phyloP scores from a whole-genome alignment of 1,140 invertebrate species.

The Heliconius congener region DNA sequence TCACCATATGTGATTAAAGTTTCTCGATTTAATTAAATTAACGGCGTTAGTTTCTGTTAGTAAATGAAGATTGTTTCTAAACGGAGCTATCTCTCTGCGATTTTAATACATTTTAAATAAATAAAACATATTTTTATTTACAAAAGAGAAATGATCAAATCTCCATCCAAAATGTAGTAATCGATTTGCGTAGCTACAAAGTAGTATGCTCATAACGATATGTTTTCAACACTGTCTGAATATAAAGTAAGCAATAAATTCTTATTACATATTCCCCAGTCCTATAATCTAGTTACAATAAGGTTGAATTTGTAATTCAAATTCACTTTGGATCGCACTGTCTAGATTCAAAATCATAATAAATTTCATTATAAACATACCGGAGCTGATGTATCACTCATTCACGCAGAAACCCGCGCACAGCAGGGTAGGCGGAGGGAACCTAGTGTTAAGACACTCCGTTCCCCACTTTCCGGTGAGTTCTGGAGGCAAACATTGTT shows the following conservation, averaged over 20 bases:
- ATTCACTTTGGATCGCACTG: not conserved
- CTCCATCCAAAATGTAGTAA: not conserved
- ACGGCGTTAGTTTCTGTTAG: too few species aligned
- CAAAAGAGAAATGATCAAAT: not conserved
- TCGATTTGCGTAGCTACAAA: not conserved
- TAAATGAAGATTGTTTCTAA: too few species aligned
- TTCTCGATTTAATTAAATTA: too few species aligned
- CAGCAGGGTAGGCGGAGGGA: too few species aligned
- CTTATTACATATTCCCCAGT: conserved; percentile 1
- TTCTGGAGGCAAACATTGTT: too few species aligned
- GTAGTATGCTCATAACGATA: conserved; percentile 8
- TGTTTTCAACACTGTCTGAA: conserved; percentile 8
- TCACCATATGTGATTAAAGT: too few species aligned
- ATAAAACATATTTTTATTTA: not conserved
- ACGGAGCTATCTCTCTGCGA: too few species aligned
- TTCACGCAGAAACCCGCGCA: too few species aligned
- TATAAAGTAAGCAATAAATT: conserved; percentile 12
- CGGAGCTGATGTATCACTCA: not conserved
- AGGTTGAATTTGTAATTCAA: conserved; percentile 11
- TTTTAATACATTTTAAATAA: too few species aligned
- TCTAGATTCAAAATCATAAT: not conserved
- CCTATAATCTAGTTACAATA: conserved; percentile 12
- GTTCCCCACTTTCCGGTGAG: too few species aligned
- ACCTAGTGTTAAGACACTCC: too few species aligned
- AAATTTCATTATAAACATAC: not conserved